Percentiles rank a stretch among this genome's conserved stretches.
Evolutionary conservation across 2,113 vertebrate genomes (phyloP).

Genomic region (Hydrolagus affinis): DNA sequence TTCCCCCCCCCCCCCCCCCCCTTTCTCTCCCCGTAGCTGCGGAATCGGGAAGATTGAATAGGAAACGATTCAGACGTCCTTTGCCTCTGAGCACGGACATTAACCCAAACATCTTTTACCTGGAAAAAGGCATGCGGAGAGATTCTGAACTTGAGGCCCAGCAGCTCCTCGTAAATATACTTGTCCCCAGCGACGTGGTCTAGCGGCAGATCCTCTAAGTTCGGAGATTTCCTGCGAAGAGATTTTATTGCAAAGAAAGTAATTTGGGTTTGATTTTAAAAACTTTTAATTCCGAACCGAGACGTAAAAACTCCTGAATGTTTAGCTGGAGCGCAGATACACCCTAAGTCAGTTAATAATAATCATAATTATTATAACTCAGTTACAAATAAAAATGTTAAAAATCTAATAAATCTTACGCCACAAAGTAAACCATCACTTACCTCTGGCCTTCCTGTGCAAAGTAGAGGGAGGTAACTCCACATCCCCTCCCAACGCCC

Average conservation of each 20-base stretch:
- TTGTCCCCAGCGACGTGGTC: conserved; percentile 75
- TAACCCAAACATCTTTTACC: conserved; percentile 47
- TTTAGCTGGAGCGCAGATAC: too few species aligned
- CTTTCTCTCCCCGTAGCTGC: not conserved
- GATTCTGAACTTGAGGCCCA: conserved; percentile 82
- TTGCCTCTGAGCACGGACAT: too few species aligned
- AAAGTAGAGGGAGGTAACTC: conserved; percentile 82
- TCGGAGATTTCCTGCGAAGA: conserved; percentile 69
- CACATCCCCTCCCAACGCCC: conserved; percentile 68
- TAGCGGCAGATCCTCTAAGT: conserved; percentile 72
- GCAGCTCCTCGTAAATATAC: conserved; percentile 79
- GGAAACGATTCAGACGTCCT: too few species aligned
- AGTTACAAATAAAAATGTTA: too few species aligned
- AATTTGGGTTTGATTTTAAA: too few species aligned
- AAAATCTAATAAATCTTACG: too few species aligned
- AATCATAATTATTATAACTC: too few species aligned
- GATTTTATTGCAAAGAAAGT: not conserved
- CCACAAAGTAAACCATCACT: conserved; percentile 36
- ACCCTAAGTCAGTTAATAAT: too few species aligned
- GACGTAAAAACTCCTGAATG: too few species aligned
- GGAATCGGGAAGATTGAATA: too few species aligned
- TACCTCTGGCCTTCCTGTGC: conserved; percentile 87
- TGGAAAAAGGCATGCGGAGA: conserved; percentile 96
- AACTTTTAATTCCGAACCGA: too few species aligned
- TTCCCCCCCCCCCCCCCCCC: not conserved